Base-by-base conservation (phyloP, 2,113 vertebrate species). In the Argyrosomus japonicus region DNA sequence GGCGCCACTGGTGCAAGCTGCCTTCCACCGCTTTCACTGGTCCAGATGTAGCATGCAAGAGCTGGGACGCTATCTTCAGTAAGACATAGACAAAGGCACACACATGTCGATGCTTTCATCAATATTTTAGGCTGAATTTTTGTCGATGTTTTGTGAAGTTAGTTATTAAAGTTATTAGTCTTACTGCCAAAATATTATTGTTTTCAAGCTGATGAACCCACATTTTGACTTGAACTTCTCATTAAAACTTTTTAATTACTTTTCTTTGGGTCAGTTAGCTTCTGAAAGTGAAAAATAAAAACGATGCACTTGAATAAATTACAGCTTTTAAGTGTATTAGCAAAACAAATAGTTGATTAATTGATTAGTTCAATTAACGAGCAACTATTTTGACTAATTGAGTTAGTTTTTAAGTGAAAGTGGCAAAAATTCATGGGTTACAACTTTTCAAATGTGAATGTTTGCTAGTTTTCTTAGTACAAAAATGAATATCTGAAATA, bases 21-120 rank as follows among this genome's bases (percentile, higher is more conserved):
- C 98, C 4, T 99, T 99, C 91, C 98, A 99, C 83, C 97, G 97
- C 76, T 99, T 99, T 93, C 98, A 99, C 88, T 99, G 98, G 98
- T 99, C 97, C 82, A 96, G 96, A 77, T 99, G 98, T 94, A 99
- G 98, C 95, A 97, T 98, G 90, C 97, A 99, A 88, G 98, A 99
- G 93, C 96, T 99, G 70, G 95, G 95, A 85, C 96, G 97, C 29
- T 99, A 99, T 82, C 95, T 99, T 65, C 96, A 97, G 98, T 99
- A 93, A 98, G 97, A 63, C 64, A 73, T 48, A 61, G 50, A 56
- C n/a, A 40, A 75, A 29, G 4, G 29, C 23, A 9, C 23, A 2
- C 21, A 29, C 3, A 21, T 14, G 11, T 47, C 13, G 45, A 23
- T 5, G 48, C 57, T 23, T 21, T 48, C 23, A n/a, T 60, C 25